Percentiles rank a stretch among this genome's conserved stretches.
phyloP scores from a whole-genome alignment of 2,797 vertebrate genomes.

The Argyrosomus regius region DNA sequence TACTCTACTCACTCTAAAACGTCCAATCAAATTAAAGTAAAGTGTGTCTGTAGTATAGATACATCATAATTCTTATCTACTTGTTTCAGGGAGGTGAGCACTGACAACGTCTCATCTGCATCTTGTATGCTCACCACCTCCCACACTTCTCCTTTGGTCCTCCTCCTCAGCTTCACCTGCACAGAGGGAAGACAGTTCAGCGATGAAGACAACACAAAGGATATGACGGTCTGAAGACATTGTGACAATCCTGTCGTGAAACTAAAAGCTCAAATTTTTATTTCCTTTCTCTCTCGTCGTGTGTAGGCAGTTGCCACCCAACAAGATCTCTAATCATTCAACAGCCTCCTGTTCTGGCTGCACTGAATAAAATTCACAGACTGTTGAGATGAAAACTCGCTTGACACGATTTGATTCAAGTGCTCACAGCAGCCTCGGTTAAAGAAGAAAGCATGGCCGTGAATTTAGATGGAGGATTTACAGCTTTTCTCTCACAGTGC shows the following conservation, averaged over 20 bases:
- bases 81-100: conserved; percentile 42
- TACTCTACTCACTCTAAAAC: background rate
- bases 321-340: background rate
- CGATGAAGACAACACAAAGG: background rate
- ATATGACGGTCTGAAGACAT: conserved; percentile 1
- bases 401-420: background rate
- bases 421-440: background rate
- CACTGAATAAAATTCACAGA: background rate
- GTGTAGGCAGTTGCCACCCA: background rate
- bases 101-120: conserved; percentile 15
- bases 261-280: background rate
- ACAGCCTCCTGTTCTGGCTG: background rate
- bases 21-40: background rate
- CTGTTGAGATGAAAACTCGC: background rate
- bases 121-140: conserved; percentile 74
- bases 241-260: background rate
- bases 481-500: background rate
- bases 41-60: background rate
- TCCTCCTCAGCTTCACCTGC: conserved; percentile 82
- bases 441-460: background rate
- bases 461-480: background rate
- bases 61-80: conserved; percentile 24
- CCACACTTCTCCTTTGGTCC: conserved; percentile 73
- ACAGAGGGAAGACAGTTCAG: background rate
- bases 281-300: background rate